A percentile compares a stretch with the other conserved stretches of the same genome.
Conservation (phyloP, 2,797 vertebrate species). For the Lerista edwardsae region DNA sequence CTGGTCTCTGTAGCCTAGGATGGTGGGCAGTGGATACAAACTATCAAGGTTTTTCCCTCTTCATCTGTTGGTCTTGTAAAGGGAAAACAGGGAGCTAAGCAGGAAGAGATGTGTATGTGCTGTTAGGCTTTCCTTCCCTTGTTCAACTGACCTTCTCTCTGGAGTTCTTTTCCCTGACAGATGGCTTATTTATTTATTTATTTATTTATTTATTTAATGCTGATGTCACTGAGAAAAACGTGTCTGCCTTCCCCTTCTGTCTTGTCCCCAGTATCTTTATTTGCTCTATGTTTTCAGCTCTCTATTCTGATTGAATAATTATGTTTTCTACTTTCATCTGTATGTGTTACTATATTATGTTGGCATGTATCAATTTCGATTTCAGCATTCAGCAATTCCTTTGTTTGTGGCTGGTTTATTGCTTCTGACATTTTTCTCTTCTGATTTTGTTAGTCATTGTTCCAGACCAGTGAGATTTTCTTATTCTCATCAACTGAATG, state of each 20-base stretch:
- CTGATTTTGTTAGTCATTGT: conserved; percentile 8
- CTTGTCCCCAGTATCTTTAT: not conserved
- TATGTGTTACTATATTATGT: not conserved
- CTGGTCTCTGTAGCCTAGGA: too few relatives aligned
- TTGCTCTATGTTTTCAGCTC: not conserved
- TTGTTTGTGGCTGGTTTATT: conserved; percentile 14
- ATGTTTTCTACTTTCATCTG: conserved; percentile 18
- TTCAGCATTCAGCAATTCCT: not conserved
- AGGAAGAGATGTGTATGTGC: too few relatives aligned
- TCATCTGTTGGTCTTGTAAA: too few relatives aligned
- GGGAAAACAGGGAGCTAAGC: too few relatives aligned
- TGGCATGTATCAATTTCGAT: conserved; percentile 9
- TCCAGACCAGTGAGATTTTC: conserved; percentile 7
- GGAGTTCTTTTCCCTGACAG: too few relatives aligned
- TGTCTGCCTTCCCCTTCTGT: not conserved
- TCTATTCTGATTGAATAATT: not conserved
- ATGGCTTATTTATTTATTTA: not conserved
- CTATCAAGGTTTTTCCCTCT: too few relatives aligned
- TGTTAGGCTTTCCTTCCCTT: too few relatives aligned
- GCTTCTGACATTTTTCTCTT: conserved; percentile 29
- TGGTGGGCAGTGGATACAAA: too few relatives aligned
- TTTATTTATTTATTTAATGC: not conserved
- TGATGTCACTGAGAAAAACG: not conserved
- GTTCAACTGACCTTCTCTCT: too few relatives aligned
- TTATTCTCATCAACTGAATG: conserved; percentile 19